phyloP scores from a whole-genome alignment of 2,797 vertebrate species.

The Craterocephalus amniculus region DNA sequence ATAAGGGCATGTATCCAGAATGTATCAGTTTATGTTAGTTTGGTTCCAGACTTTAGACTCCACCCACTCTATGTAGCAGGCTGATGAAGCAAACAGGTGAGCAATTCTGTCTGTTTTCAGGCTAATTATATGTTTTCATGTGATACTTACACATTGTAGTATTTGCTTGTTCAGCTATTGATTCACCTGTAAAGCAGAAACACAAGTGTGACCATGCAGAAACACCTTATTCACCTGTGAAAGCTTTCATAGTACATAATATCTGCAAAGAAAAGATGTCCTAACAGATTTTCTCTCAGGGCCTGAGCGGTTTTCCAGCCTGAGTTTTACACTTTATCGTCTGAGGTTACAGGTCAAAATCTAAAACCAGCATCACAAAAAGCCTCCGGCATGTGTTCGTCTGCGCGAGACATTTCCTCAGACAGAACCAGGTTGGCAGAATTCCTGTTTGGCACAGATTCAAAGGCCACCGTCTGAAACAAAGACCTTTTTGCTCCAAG shows the following conservation, averaged over 20 bases:
- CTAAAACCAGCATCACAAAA: not conserved
- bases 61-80: not conserved
- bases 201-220: not conserved
- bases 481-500: slow-evolving; percentile 17
- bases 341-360: not conserved
- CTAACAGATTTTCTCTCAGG: not conserved
- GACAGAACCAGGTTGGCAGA: slow-evolving; percentile 4
- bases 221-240: not conserved
- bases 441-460: slow-evolving; percentile 49
- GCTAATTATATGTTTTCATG: not conserved
- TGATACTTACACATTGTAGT: not conserved
- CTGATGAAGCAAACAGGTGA: not conserved
- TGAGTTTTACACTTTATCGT: not conserved
- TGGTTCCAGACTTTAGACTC: not conserved
- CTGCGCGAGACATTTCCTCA: slow-evolving; percentile 27
- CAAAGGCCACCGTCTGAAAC: slow-evolving; percentile 44
- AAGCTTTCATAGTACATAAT: not conserved
- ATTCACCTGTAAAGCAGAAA: slow-evolving; percentile 1
- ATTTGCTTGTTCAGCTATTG: not conserved
- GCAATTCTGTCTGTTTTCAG: not conserved
- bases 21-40: not conserved
- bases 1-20: not conserved
- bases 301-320: not conserved
- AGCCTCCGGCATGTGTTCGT: slow-evolving; percentile 9
- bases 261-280: not conserved